These are phyloP conservation scores for Acridotheres tristis DNA, from an alignment of 2,797 vertebrate species.

Conservation along the genomic window DNA sequence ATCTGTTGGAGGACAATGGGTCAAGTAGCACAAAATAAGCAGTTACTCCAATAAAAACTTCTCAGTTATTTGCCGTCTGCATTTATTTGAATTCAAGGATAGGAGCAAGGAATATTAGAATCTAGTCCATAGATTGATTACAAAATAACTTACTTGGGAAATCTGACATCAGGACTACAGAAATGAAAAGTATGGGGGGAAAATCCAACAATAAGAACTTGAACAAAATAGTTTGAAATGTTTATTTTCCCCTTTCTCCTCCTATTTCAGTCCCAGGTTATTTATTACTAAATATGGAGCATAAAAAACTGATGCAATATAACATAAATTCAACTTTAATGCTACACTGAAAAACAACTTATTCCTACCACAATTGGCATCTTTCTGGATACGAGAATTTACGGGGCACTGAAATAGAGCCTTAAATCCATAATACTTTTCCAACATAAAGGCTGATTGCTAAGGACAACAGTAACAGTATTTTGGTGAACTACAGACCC, in stretches of 20 bases:
- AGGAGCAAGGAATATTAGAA: slow-evolving; percentile 16
- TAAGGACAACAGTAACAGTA: slow-evolving; percentile 38
- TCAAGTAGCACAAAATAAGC: background rate
- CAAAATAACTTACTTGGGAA: slow-evolving; percentile 32
- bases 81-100: background rate
- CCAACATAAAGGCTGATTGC: slow-evolving; percentile 54
- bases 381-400: slow-evolving; percentile 49
- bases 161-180: slow-evolving; percentile 12
- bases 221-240: slow-evolving; percentile 14
- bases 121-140: slow-evolving; percentile 39
- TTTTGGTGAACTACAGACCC: slow-evolving; percentile 50
- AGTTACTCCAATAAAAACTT: background rate
- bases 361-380: slow-evolving; percentile 22
- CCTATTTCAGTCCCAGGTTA: background rate
- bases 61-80: background rate
- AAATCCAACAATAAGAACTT: slow-evolving; percentile 16
- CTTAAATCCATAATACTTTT: slow-evolving; percentile 21
- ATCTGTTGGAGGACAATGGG: slow-evolving; percentile 42
- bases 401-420: slow-evolving; percentile 54
- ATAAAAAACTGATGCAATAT: slow-evolving; percentile 53
- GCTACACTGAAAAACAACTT: slow-evolving; percentile 24
- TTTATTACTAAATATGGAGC: slow-evolving; percentile 61
- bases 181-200: background rate
- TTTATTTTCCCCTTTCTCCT: background rate
- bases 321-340: slow-evolving; percentile 56